phyloP scores from a whole-genome alignment of 2,113 vertebrate genomes.

The Pardalotus punctatus region DNA sequence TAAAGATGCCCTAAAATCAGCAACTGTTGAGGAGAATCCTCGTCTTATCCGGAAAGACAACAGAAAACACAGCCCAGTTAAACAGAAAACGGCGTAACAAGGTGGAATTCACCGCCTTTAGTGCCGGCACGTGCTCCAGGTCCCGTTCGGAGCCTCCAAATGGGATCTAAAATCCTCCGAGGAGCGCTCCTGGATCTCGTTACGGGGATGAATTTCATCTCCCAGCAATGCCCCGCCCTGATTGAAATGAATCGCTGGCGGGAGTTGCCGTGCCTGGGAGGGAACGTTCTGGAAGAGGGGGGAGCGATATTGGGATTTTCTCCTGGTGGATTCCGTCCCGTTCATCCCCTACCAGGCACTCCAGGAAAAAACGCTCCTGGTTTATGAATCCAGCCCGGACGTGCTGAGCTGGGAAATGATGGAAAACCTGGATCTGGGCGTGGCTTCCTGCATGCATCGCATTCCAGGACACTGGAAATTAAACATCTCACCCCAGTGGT shows the following conservation, averaged over 20 bases:
- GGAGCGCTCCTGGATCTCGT: not conserved
- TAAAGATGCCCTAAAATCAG: not conserved
- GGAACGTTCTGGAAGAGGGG: not conserved
- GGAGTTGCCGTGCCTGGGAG: not conserved
- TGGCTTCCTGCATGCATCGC: not conserved
- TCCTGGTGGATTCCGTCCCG: not conserved
- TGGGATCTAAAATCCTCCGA: not conserved
- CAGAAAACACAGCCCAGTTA: fast-evolving
- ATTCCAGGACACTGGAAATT: not conserved
- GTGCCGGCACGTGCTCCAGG: not conserved
- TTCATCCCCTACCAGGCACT: not conserved
- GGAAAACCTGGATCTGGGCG: not conserved
- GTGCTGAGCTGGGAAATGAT: not conserved
- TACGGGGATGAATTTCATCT: conserved; percentile 7
- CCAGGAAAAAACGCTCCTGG: not conserved
- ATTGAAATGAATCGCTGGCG: conserved; percentile 21
- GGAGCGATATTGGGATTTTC: not conserved
- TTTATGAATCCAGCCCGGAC: not conserved
- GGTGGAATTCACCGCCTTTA: not conserved
- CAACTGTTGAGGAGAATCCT: not conserved
- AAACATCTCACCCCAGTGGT: conserved; percentile 11
- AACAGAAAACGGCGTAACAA: not conserved
- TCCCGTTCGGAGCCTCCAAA: not conserved
- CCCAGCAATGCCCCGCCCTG: not conserved
- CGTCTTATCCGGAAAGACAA: not conserved